A percentile compares a stretch with the other conserved stretches of the same genome.
phyloP scores from a whole-genome alignment of 1,140 invertebrate genomes.

The Atopsyche davidsoni region DNA sequence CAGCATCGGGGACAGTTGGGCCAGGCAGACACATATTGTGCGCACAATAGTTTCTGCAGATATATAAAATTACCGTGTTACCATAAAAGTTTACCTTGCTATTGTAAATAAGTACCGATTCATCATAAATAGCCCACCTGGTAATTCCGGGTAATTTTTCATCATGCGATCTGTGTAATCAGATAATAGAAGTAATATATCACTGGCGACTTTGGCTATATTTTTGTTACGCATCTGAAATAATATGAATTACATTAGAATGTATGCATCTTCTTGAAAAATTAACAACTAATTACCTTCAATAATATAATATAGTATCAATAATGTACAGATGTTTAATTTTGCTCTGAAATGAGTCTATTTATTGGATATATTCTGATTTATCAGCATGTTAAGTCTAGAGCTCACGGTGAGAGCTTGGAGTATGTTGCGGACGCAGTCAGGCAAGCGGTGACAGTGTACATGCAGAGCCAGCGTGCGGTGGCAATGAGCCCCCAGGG shows the following conservation, averaged over 20 bases:
- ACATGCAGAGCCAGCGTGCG: conserved; percentile 37
- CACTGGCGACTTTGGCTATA: conserved; percentile 82
- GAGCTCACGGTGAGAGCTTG: conserved; percentile 68
- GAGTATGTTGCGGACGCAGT: conserved; percentile 81
- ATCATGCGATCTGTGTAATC: conserved; percentile 73
- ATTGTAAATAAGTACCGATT: too few relatives aligned
- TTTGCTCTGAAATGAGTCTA: neutral
- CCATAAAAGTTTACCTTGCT: too few relatives aligned
- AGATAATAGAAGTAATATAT: conserved; percentile 72
- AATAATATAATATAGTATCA: neutral
- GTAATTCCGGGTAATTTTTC: conserved; percentile 70
- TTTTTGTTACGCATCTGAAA: conserved; percentile 74
- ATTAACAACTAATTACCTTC: too few relatives aligned
- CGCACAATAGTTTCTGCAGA: conserved; percentile 40
- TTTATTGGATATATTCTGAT: neutral
- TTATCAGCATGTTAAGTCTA: conserved; percentile 3
- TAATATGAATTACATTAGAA: too few relatives aligned
- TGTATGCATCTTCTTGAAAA: too few relatives aligned
- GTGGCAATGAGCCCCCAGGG: conserved; percentile 60
- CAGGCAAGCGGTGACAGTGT: conserved; percentile 43
- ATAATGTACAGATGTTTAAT: conserved; percentile 9
- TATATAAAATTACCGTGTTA: too few relatives aligned
- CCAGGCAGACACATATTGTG: conserved; percentile 44
- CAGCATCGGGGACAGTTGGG: conserved; percentile 38
- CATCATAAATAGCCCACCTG: conserved; percentile 70